Percentiles rank a stretch among this genome's conserved stretches.
These are phyloP conservation scores for Trichonephila clavipes DNA, from an alignment of 1,140 invertebrate genomes.

Conservation along the genomic window DNA sequence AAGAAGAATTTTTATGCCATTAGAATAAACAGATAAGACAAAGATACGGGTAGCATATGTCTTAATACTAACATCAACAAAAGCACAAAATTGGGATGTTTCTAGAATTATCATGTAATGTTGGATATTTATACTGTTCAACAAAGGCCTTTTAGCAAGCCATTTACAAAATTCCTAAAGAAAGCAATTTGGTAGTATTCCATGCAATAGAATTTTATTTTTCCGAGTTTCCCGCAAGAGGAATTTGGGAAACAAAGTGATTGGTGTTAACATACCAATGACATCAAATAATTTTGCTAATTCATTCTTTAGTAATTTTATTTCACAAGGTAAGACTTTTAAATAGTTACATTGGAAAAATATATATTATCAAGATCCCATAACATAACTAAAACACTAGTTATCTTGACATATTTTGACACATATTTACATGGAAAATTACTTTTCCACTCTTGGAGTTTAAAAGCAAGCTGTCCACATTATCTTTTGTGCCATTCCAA, in stretches of 20 bases:
- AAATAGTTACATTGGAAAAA: too few species aligned
- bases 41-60: neutral
- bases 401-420: too few species aligned
- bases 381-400: too few species aligned
- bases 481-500: neutral
- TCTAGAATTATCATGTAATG: too few species aligned
- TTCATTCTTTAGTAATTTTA: neutral
- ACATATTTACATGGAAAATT: neutral
- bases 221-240: neutral
- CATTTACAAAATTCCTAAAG: constrained; percentile 27
- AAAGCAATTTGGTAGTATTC: neutral
- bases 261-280: constrained; percentile 14
- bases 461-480: neutral
- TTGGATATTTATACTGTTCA: neutral
- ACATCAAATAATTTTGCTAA: constrained; percentile 11
- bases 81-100: neutral
- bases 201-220: too few species aligned
- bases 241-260: constrained; percentile 12
- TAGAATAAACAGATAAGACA: too few species aligned
- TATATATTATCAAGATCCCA: too few species aligned
- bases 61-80: neutral
- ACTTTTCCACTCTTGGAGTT: neutral
- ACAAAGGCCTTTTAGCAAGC: neutral
- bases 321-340: too few species aligned
- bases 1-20: too few species aligned